Evolutionary conservation across 2,113 vertebrate genomes (phyloP).

Genomic region (Myxocyprinus asiaticus): DNA sequence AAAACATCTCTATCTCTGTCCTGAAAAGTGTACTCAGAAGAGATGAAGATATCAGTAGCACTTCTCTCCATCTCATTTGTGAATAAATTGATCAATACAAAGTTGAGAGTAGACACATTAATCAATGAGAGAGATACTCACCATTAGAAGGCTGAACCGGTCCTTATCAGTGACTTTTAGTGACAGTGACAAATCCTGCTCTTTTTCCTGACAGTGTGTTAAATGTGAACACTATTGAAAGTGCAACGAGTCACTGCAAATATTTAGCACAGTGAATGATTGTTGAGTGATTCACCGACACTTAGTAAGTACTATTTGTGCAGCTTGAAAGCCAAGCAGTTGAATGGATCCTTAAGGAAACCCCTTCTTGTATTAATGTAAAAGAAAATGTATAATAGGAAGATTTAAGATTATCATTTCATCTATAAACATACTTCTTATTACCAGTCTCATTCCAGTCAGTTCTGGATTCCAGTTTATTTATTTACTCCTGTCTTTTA

Average conservation of each 20-base stretch:
- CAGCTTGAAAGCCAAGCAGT: not conserved
- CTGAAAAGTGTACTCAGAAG: conserved; percentile 9
- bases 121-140: conserved; percentile 36
- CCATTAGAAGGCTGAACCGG: not conserved
- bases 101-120: conserved; percentile 28
- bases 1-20: conserved; percentile 1
- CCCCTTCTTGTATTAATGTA: not conserved
- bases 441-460: not conserved
- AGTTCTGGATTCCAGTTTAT: not conserved
- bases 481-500: not conserved
- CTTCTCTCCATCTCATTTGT: not conserved
- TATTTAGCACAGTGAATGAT: not conserved
- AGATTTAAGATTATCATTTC: not conserved
- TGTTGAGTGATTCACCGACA: not conserved
- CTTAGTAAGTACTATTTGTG: not conserved
- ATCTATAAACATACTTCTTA: not conserved
- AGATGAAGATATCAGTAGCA: conserved; percentile 33
- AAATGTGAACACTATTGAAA: not conserved
- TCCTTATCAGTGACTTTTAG: conserved; percentile 8
- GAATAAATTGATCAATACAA: conserved; percentile 36
- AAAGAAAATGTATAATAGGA: not conserved
- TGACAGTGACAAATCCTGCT: not conserved
- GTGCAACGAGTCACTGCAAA: conserved; percentile 4
- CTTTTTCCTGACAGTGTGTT: not conserved
- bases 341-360: not conserved